These are phyloP conservation scores for Ostrea edulis DNA, from an alignment of 1,140 invertebrate species.

Conservation along the genomic window DNA sequence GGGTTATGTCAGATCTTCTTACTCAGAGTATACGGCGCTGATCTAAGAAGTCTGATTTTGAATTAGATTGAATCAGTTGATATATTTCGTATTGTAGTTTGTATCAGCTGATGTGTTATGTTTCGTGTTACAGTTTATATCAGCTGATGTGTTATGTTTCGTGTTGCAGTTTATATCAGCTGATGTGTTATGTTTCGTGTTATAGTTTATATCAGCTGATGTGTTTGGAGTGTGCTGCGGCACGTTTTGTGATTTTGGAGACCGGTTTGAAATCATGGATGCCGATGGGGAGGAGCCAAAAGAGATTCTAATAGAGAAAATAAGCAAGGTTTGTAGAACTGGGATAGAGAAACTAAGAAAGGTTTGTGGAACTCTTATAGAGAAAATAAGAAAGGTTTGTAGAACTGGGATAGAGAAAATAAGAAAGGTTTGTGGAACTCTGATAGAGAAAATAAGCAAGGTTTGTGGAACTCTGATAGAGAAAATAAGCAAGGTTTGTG, in stretches of 20 bases:
- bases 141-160: constrained; percentile 26
- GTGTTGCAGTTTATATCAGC: constrained; percentile 76
- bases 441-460: no score
- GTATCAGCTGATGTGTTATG: neutral
- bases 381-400: no score
- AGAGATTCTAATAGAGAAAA: constrained; percentile 75
- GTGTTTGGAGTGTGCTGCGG: constrained; percentile 78
- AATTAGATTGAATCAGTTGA: no score
- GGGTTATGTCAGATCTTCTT: no score
- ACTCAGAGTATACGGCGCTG: no score
- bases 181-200: no score
- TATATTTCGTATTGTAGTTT: neutral
- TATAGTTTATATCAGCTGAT: no score
- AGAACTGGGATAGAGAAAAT: no score
- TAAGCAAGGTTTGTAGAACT: constrained; percentile 72
- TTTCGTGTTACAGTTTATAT: constrained; percentile 73
- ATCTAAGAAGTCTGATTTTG: no score
- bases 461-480: constrained; percentile 71
- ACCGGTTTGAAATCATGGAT: constrained; percentile 78
- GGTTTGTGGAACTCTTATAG: no score
- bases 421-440: no score
- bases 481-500: constrained; percentile 74
- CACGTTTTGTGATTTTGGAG: constrained; percentile 79
- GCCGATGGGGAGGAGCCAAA: constrained; percentile 77
- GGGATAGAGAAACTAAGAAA: no score